Evolutionary conservation across 2,888 invertebrate genomes (phyloP).

Genomic region (Apotomis capreana): DNA sequence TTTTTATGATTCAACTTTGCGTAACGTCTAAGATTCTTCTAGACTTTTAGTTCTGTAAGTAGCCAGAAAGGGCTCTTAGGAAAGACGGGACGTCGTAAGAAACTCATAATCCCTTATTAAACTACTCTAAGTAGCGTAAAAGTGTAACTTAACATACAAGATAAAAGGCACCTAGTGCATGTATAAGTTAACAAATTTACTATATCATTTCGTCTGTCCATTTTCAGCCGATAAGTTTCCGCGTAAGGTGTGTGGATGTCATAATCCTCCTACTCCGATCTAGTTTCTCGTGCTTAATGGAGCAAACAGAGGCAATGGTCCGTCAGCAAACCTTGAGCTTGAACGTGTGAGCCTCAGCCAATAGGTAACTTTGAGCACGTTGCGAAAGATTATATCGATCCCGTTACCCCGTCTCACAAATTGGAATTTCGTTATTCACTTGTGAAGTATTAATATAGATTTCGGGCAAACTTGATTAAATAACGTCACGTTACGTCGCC

Average conservation of each 20-base stretch:
- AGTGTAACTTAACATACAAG: too few species aligned
- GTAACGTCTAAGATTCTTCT: too few species aligned
- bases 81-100: too few species aligned
- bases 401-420: slow-evolving; percentile 18
- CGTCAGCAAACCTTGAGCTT: slow-evolving; percentile 33
- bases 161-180: too few species aligned
- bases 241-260: slow-evolving; percentile 12
- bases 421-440: slow-evolving; percentile 22
- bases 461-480: slow-evolving; percentile 11
- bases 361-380: slow-evolving; percentile 36
- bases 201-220: neutral
- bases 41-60: too few species aligned
- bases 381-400: slow-evolving; percentile 34
- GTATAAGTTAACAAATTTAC: neutral
- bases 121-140: too few species aligned
- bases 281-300: slow-evolving; percentile 37
- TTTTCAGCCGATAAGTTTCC: neutral
- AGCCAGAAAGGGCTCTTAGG: too few species aligned
- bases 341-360: slow-evolving; percentile 26
- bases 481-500: neutral
- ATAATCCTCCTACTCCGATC: slow-evolving; percentile 20
- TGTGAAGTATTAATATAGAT: slow-evolving; percentile 10
- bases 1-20: too few species aligned
- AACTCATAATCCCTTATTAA: too few species aligned
- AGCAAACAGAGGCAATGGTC: slow-evolving; percentile 39